Evolutionary conservation across 1,140 invertebrate genomes (phyloP).

Genomic region (Cryptotermes secundus): DNA sequence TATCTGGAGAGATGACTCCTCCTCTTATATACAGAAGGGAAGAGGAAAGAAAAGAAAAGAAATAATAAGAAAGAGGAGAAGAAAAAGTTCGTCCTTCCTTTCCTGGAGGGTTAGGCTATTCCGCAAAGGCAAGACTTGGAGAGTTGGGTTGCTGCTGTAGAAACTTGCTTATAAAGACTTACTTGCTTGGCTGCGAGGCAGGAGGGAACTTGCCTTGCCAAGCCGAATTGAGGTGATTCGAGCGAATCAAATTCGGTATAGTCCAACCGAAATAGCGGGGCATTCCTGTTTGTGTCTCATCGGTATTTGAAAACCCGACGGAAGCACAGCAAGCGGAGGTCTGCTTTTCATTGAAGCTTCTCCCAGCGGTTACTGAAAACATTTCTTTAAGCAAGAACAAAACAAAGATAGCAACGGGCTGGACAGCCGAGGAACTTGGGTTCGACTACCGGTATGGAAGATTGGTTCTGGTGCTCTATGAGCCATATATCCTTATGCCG

Average conservation of each 20-base stretch:
- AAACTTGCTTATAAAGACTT: slow-evolving; percentile 28
- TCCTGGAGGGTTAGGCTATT: slow-evolving; percentile 22
- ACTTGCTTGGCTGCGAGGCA: slow-evolving; percentile 13
- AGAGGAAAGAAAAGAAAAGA: not conserved
- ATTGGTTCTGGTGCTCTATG: too few relatives aligned
- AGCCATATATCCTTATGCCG: too few relatives aligned
- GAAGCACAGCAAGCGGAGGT: not conserved
- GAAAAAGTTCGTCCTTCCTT: slow-evolving; percentile 19
- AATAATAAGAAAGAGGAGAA: not conserved
- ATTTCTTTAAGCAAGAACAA: not conserved
- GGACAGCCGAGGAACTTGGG: too few relatives aligned
- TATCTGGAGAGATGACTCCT: slow-evolving; percentile 9
- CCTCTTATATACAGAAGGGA: not conserved
- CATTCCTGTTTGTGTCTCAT: not conserved
- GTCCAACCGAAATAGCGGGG: not conserved
- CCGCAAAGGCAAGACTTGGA: slow-evolving; percentile 23
- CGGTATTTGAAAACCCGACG: not conserved
- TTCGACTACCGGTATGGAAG: too few relatives aligned
- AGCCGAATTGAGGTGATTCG: slow-evolving; percentile 21
- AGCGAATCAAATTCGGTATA: slow-evolving; percentile 25
- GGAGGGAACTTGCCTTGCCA: not conserved
- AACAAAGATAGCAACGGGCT: too few relatives aligned
- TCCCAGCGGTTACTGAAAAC: not conserved
- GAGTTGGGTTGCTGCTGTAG: slow-evolving; percentile 5
- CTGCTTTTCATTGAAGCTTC: not conserved